A percentile compares a stretch with the other conserved stretches of the same genome.
Evolutionary conservation across 2,888 invertebrate species (phyloP).

Genomic region (Agriotes lineatus): DNA sequence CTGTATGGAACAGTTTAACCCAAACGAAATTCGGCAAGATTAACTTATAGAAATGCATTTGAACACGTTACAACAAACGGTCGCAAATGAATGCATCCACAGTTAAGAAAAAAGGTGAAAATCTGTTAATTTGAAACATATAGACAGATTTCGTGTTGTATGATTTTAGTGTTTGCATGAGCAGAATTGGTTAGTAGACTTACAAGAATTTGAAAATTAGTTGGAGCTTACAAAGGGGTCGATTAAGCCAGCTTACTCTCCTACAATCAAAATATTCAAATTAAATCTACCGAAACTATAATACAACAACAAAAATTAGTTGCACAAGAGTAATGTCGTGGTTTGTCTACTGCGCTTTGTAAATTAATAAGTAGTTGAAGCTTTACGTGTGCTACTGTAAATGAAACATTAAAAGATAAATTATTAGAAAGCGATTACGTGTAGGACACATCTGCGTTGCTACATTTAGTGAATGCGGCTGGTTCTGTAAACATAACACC

Average conservation of each 20-base stretch:
- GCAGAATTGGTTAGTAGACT: constrained; percentile 18
- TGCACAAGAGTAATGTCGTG: not conserved
- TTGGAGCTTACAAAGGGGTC: constrained; percentile 1
- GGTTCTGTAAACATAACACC: constrained; percentile 65
- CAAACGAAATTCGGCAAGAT: too few species aligned
- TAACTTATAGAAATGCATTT: too few species aligned
- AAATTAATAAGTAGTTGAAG: constrained; percentile 50
- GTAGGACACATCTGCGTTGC: constrained; percentile 65
- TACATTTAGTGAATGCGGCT: constrained; percentile 66
- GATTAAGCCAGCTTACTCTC: constrained; percentile 1
- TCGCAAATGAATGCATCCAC: not conserved
- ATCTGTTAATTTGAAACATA: not conserved
- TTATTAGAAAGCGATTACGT: constrained; percentile 63
- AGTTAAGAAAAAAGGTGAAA: not conserved
- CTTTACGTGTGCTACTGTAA: constrained; percentile 53
- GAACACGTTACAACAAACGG: too few species aligned
- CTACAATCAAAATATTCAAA: not conserved
- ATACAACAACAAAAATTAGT: constrained; percentile 1
- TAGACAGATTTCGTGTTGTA: not conserved
- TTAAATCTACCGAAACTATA: not conserved
- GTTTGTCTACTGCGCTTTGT: constrained; percentile 30
- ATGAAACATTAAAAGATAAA: constrained; percentile 48
- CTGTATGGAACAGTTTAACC: too few species aligned
- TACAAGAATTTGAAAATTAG: constrained; percentile 6
- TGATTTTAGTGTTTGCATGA: not conserved